Evolutionary conservation across 2,888 invertebrate species (phyloP), one percentile per base, ranked within the genome.

Genomic region (Galerucella calmariensis): DNA sequence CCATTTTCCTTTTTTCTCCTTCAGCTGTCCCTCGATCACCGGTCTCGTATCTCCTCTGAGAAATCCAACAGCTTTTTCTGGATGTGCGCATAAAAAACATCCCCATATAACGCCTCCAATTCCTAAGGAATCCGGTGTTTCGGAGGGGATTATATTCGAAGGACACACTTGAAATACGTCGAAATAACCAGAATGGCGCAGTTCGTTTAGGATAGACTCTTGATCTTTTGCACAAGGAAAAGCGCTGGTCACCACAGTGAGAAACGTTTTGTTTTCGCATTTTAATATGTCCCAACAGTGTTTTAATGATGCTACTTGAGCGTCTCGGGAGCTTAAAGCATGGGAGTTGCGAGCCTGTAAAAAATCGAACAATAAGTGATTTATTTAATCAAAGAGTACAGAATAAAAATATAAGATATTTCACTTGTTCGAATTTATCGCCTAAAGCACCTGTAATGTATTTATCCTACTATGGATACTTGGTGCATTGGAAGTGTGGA

Each of bases 281-380:
- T 96, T 96, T 83, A 98, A 90, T 82, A 95, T 95, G 87, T 97
- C 97, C 97, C 97, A 98, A 88, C 97, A 97, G 86, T 95, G 94
- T 87, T 96, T 96, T 75, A 96, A 89, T 84, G 93, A 94, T 83
- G 94, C 94, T 1, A 96, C 95, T 79, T 94, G 93, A 46, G 94
- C 91, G 86, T 95, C 95, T 44, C 95, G 88, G 41, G 94, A 94
- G 83, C 95, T 95, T 35, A 96, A 88, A 24, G 95, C 95, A 76
- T 93, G 92, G 67, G 82, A 80, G 76, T 85, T 81, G 75, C 94
- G 90, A 10, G 95, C 95, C 91, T 87, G 70, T 51, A 83, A 79
- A 73, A 74, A 27, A 41, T n/a, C n/a, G n/a, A n/a, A n/a, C n/a
- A n/a, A n/a, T n/a, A n/a, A n/a, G n/a, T n/a, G n/a, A n/a, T n/a